Conservation (phyloP, 2,113 vertebrate species). For the Genyomyrus donnyi region DNA sequence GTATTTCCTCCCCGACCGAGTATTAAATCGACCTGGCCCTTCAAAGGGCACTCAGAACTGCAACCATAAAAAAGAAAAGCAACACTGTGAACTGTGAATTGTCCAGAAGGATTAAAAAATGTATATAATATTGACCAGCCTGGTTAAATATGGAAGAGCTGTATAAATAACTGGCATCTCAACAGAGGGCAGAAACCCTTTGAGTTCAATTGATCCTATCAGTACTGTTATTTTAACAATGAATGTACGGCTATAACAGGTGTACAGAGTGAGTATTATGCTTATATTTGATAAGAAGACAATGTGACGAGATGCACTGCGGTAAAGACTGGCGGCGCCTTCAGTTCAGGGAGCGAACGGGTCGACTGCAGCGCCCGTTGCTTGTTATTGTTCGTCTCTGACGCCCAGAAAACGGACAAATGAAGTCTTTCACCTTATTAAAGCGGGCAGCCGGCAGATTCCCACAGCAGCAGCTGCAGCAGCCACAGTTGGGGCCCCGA, state of each 20-base stretch:
- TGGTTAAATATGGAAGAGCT: conserved; percentile 1
- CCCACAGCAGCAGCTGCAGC: neutral
- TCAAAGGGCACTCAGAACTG: neutral
- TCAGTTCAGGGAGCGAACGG: neutral
- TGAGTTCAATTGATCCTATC: neutral
- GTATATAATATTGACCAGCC: neutral
- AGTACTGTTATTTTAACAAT: neutral
- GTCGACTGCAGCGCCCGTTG: neutral
- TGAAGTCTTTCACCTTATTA: conserved; percentile 11
- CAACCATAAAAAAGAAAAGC: neutral
- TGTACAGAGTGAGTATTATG: neutral
- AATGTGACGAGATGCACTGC: neutral
- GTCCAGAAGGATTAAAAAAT: neutral
- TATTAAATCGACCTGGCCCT: neutral
- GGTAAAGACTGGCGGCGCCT: neutral
- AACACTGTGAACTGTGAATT: neutral
- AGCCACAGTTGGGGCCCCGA: neutral
- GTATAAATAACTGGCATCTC: neutral
- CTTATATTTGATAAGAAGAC: neutral
- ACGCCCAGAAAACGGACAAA: neutral
- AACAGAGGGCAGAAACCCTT: neutral
- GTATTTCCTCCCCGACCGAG: neutral
- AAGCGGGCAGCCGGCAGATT: neutral
- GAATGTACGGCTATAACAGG: neutral
- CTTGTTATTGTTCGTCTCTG: neutral